Base-by-base conservation (phyloP, 1,140 invertebrate species). In the Tribolium madens region DNA sequence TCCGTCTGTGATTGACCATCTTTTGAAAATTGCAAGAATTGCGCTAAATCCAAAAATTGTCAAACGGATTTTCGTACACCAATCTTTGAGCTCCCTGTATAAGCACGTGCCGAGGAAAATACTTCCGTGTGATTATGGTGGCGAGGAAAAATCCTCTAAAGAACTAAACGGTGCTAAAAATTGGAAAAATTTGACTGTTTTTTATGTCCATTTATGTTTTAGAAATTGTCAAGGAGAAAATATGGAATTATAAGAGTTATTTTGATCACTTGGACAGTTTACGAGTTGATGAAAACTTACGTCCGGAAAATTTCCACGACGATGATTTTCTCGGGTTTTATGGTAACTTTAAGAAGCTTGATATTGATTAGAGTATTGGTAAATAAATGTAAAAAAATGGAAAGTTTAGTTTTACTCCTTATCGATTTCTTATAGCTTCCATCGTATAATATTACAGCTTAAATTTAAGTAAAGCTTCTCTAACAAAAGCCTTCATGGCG, bases 271-370 rank as follows among this genome's bases (percentile, higher is more conserved):
- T 81, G 10, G 70, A 50, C 6, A 73, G 10, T 13, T 33, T 81
- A 9, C 76, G 18, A 53, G 76, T 79, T 0, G 57, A 81, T 60
- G 79, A 81, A 64, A 47, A 52, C 5, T 50, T 78, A n/a, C 73
- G 80, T 13, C 80, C 80, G 7, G 48, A 48, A 7, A 76, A 78
- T 52, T 53, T 81, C n/a, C 13, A 33, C 3, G 80, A 81, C 46
- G 80, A 81, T 26, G 80, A 81, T n/a, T n/a, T 81, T 13, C 46
- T 81, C 9, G 79, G 80, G 4, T 80, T 52, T 76, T 76, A 81
- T 53, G 80, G 80, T 2, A 81, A 80, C 60, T 81, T 81, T 36
- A 81, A 75, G 50, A 77, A 78, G 50, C 14, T 81, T 0, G 75
- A 75, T 71, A 52, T 81, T 33, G 80, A 81, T 53, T 81, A 7